Evolutionary conservation across 2,888 invertebrate species (phyloP), one percentile per base, ranked within the genome.

Genomic region (Phrixothrix hirtus): DNA sequence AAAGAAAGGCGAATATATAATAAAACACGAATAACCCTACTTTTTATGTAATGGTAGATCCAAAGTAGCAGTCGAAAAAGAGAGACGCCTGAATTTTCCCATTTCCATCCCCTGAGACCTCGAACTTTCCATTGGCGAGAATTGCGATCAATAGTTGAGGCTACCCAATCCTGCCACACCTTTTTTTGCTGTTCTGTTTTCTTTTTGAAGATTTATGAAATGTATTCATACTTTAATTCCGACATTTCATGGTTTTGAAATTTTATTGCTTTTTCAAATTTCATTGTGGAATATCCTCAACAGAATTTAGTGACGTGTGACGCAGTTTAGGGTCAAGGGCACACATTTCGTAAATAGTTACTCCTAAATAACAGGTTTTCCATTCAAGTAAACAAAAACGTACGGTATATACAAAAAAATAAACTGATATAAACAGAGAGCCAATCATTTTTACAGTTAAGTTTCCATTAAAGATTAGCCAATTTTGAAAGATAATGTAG

Each of bases 121-220:
- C 38, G 45, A 37, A 45, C 39, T 32, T 39, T 32, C 39, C 41
- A 53, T 53, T 53, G 52, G 52, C 36, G 46, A 53, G 46, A 27
- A 30, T 14, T 12, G 42, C 52, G 52, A 53, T 53, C 52, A 53
- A 53, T 53, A 53, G 35, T 53, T 47, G 52, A 53, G 43, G 42
- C 52, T 36, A 53, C 52, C n/a, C 46, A 47, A 42, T 42, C 52
- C 35, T 36, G 42, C 25, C 17, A 45, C 51, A 11, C 36, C 45
- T 45, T 45, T 50, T 47, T 45, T 41, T 44, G 29, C 21, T 45
- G 10, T 16, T 27, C 42, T 14, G 42, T 37, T 45, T 45, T 51
- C 44, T 34, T 53, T 50, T 53, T 51, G 51, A 51, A 51, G 51
- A 51, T 53, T 37, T 46, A 42, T 36, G 46, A 45, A 46, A 45